Evolutionary conservation across 2,113 vertebrate genomes (phyloP).

Genomic region (Cyprichromis sp.): DNA sequence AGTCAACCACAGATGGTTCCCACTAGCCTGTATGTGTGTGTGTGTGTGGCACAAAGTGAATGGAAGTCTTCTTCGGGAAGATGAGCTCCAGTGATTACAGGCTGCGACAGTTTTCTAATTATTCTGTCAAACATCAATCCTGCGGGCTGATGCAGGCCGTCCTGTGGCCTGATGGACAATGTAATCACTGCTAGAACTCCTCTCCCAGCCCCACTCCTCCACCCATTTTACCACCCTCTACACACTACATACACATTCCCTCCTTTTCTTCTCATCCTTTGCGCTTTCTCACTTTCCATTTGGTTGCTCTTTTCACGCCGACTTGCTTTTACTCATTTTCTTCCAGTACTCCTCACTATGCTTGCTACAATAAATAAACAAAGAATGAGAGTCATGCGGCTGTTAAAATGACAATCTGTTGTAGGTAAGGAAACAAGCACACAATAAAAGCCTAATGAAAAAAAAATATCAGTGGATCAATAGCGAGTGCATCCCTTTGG

Average conservation of each 20-base stretch:
- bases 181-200: constrained; percentile 83
- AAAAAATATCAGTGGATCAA: neutral
- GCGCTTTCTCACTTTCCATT: constrained; percentile 23
- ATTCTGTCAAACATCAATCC: constrained; percentile 99
- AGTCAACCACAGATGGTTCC: constrained; percentile 24
- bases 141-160: constrained; percentile 78
- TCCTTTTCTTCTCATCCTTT: neutral
- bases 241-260: neutral
- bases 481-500: neutral
- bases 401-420: neutral
- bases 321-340: neutral
- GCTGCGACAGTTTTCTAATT: constrained; percentile 98
- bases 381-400: neutral
- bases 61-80: constrained; percentile 70
- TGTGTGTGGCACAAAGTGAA: constrained; percentile 22
- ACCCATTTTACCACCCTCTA: constrained; percentile 20
- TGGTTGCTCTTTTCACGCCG: neutral
- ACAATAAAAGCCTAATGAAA: neutral
- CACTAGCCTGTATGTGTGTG: neutral
- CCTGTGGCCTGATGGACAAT: constrained; percentile 85
- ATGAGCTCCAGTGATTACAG: constrained; percentile 85
- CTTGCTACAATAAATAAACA: neutral
- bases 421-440: neutral
- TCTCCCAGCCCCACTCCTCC: neutral
- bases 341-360: neutral